Percentiles rank a stretch among this genome's conserved stretches.
phyloP scores from a whole-genome alignment of 2,888 invertebrate genomes.

The Pheosia tremula region DNA sequence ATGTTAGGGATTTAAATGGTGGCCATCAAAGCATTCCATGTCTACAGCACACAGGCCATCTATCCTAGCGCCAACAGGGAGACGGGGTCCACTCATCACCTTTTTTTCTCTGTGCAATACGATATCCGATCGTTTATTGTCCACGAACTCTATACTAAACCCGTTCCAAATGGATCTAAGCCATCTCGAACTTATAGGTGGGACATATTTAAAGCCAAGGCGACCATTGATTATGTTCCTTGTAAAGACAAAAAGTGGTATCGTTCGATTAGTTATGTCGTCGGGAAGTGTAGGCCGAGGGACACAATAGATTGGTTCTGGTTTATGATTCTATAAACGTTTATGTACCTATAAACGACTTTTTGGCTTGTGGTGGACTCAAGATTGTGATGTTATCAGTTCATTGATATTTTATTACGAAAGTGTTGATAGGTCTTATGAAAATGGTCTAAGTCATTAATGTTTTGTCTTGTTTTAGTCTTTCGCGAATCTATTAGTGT shows the following conservation, averaged over 20 bases:
- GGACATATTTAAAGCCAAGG: slow-evolving; percentile 73
- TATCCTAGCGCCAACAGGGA: slow-evolving; percentile 68
- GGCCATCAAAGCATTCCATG: slow-evolving; percentile 53
- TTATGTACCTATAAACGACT: slow-evolving; percentile 80
- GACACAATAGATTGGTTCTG: slow-evolving; percentile 80
- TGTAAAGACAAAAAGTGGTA: slow-evolving; percentile 77
- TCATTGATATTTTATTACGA: slow-evolving; percentile 71
- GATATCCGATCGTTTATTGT: slow-evolving; percentile 79
- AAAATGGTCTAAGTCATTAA: slow-evolving; percentile 50
- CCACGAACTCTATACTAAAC: slow-evolving; percentile 69
- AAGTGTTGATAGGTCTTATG: slow-evolving; percentile 64
- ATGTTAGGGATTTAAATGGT: slow-evolving; percentile 61
- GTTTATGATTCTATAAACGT: slow-evolving; percentile 84
- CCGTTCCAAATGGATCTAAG: slow-evolving; percentile 74
- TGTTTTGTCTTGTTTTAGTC: slow-evolving; percentile 37
- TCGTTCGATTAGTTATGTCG: slow-evolving; percentile 80
- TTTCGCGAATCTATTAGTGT: slow-evolving; percentile 44
- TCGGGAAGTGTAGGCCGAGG: slow-evolving; percentile 72
- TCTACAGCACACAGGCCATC: slow-evolving; percentile 58
- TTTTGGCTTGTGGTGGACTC: slow-evolving; percentile 75
- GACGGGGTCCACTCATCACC: slow-evolving; percentile 76
- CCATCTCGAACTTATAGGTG: slow-evolving; percentile 65
- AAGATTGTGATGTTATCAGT: slow-evolving; percentile 77
- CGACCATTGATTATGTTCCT: slow-evolving; percentile 80
- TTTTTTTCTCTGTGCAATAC: slow-evolving; percentile 79